Evolutionary conservation across 2,888 invertebrate species (phyloP), one percentile per base, ranked within the genome.

Genomic region (Folsomia candida): DNA sequence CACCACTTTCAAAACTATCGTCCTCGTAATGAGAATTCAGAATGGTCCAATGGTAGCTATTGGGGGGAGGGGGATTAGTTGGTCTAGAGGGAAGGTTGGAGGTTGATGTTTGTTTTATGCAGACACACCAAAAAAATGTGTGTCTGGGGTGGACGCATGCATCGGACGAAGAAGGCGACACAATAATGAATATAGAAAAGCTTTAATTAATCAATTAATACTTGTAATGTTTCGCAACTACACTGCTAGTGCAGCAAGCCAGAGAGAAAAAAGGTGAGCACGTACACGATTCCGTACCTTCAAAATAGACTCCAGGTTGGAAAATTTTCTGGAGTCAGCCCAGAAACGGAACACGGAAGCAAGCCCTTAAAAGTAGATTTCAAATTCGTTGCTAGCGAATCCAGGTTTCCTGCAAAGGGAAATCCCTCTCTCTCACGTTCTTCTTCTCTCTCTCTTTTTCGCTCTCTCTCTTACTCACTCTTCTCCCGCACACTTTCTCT

Each of bases 241-340:
- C 4, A 37, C 37, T 37, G 37, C 37, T 4, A 37, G 14, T 37
- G 54, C 22, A 54, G 29, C 4, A n/a, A 64, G 51, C 9, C 24
- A 64, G 51, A 54, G 4, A 65, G 28, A 57, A 65, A 65, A 65
- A 51, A 27, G 24, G 2, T 6, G 28, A 14, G 26, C 57, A 65
- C 65, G 65, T 65, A 65, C 65, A 65, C 57, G 65, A 27, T 65
- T 65, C 81, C 77, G 73, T 79, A 84, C 84, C 83, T 83, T 82
- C 75, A 84, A 82, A 76, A 84, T 81, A 76, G 82, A 81, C 81
- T 84, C 84, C 78, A 84, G 82, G 79, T 82, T 82, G 81, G 82
- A 82, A 71, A 69, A 60, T 78, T 84, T 82, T 76, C 81, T 81
- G 75, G 79, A 79, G 75, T 75, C 76, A 68, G 73, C 73, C 76